These are phyloP conservation scores for Daphoenositta chrysoptera DNA, from an alignment of 2,113 vertebrate species.

Conservation along the genomic window DNA sequence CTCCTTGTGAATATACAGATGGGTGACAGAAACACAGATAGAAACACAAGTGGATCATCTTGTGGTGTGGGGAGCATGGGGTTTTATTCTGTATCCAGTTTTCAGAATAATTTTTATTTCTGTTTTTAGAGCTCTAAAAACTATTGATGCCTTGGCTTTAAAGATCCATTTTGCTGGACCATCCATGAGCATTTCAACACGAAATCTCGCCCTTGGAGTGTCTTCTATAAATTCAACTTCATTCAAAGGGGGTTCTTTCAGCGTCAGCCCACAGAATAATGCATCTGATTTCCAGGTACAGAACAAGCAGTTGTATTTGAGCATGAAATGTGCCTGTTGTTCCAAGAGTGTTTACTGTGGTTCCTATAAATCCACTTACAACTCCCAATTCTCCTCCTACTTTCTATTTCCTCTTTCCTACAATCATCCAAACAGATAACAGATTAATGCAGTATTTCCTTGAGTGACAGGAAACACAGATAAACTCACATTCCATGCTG, in stretches of 20 bases:
- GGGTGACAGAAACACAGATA: background rate
- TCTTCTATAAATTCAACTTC: conserved; percentile 74
- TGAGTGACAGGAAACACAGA: conserved; percentile 4
- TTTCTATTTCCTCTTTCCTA: conserved; percentile 13
- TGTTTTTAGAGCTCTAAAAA: conserved; percentile 85
- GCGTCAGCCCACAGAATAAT: conserved; percentile 78
- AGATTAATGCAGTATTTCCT: conserved; percentile 1
- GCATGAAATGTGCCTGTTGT: background rate
- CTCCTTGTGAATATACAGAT: background rate
- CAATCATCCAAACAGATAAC: background rate
- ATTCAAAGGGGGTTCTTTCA: conserved; percentile 84
- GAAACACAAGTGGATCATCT: background rate
- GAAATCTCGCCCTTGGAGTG: conserved; percentile 84
- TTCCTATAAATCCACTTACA: background rate
- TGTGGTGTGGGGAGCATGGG: background rate
- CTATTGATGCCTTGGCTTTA: conserved; percentile 87
- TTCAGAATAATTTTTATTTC: background rate
- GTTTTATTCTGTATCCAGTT: background rate
- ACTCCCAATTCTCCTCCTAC: background rate
- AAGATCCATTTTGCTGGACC: conserved; percentile 84
- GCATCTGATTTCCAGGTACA: conserved; percentile 85
- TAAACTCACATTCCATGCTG: background rate
- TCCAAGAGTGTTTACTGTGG: background rate
- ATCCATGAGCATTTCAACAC: conserved; percentile 83
- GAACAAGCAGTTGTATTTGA: background rate